Conservation (phyloP, 2,113 vertebrate species). For the Heptranchias perlo region DNA sequence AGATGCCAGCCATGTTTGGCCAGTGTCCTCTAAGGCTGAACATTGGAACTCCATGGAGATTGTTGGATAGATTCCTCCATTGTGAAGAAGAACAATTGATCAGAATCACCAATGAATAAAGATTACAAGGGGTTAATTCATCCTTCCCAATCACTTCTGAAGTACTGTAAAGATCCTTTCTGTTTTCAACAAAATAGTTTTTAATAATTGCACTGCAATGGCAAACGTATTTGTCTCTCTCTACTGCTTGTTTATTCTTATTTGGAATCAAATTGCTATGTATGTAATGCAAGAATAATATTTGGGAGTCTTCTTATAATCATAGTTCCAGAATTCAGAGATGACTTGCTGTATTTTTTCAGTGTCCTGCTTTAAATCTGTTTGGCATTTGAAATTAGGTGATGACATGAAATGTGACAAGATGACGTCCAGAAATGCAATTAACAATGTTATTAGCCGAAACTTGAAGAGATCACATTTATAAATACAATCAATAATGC, state of each 20-base stretch:
- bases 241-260: background rate
- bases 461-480: slow-evolving; percentile 17
- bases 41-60: background rate
- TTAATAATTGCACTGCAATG: background rate
- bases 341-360: background rate
- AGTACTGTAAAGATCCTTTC: background rate
- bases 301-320: background rate
- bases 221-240: background rate
- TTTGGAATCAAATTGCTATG: background rate
- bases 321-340: too few relatives aligned
- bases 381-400: slow-evolving; percentile 5
- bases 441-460: slow-evolving; percentile 8
- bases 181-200: background rate
- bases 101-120: background rate
- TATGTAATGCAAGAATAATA: background rate
- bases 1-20: background rate
- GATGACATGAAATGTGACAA: slow-evolving; percentile 8
- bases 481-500: background rate
- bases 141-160: background rate
- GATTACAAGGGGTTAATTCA: background rate
- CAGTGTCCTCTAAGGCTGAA: too few relatives aligned
- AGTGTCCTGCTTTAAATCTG: background rate
- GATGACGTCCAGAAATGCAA: background rate
- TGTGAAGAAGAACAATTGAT: background rate
- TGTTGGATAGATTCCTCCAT: background rate